phyloP scores from a whole-genome alignment of 2,888 invertebrate genomes.

The Meloe dianella region DNA sequence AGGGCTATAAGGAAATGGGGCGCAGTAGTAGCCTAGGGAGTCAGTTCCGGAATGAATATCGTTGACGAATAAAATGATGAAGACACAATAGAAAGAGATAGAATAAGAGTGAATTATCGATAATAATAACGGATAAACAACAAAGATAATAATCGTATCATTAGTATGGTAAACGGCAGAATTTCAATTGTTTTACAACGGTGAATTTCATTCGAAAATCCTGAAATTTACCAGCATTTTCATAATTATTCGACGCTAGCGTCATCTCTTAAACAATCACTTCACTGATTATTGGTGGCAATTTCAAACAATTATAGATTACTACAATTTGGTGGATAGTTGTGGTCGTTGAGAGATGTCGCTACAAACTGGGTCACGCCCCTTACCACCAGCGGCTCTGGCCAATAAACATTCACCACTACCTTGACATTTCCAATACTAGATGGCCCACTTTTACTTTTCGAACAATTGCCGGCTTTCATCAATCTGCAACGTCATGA shows the following conservation, averaged over 20 bases:
- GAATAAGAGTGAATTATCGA: background rate
- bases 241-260: background rate
- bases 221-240: no score
- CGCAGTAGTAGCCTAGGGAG: background rate
- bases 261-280: background rate
- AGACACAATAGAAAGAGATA: background rate
- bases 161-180: no score
- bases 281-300: no score
- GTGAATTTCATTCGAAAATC: no score
- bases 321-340: no score
- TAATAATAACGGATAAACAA: no score
- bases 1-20: no score
- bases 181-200: background rate
- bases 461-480: constrained; percentile 4
- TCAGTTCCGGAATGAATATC: background rate
- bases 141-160: no score
- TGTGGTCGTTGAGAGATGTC: no score
- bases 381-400: background rate
- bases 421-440: constrained; percentile 42
- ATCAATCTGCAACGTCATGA: constrained; percentile 12
- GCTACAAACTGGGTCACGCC: background rate
- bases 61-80: background rate
- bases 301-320: no score
- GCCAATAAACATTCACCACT: background rate
- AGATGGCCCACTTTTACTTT: constrained; percentile 41